Evolutionary conservation across 2,113 vertebrate genomes (phyloP).

Genomic region (Kobus ellipsiprymnus): DNA sequence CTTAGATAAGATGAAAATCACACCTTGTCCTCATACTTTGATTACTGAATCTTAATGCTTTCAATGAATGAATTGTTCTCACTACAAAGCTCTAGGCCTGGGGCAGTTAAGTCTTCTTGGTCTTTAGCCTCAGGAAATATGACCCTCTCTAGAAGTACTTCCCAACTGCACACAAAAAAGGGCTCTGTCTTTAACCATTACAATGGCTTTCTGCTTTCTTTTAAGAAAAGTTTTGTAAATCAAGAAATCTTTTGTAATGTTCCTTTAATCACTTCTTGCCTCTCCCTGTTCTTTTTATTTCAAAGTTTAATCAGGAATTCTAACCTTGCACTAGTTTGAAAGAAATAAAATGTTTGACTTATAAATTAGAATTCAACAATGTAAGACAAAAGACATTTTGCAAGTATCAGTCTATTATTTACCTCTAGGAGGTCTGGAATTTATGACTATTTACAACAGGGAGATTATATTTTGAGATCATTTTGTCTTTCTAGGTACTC

Average conservation of each 20-base stretch:
- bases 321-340: conserved; percentile 46
- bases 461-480: background rate
- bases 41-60: conserved; percentile 40
- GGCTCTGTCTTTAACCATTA: conserved; percentile 51
- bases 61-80: conserved; percentile 66
- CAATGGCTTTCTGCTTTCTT: conserved; percentile 50
- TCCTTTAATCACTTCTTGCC: conserved; percentile 49
- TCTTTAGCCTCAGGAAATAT: conserved; percentile 61
- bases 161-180: conserved; percentile 57
- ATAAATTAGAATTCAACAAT: background rate
- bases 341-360: conserved; percentile 23
- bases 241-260: conserved; percentile 64
- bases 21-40: conserved; percentile 48
- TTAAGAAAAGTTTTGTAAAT: conserved; percentile 62
- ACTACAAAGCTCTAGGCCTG: conserved; percentile 17
- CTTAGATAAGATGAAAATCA: conserved; percentile 60
- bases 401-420: background rate
- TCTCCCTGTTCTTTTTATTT: conserved; percentile 43
- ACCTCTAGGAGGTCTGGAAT: background rate
- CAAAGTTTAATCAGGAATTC: conserved; percentile 36
- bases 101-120: conserved; percentile 55
- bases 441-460: background rate
- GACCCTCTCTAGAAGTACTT: conserved; percentile 49
- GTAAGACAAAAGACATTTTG: background rate
- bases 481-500: background rate